Evolutionary conservation across 1,140 invertebrate species (phyloP), one percentile per base, ranked within the genome.

Genomic region (Paramacrobiotus metropolitanus): DNA sequence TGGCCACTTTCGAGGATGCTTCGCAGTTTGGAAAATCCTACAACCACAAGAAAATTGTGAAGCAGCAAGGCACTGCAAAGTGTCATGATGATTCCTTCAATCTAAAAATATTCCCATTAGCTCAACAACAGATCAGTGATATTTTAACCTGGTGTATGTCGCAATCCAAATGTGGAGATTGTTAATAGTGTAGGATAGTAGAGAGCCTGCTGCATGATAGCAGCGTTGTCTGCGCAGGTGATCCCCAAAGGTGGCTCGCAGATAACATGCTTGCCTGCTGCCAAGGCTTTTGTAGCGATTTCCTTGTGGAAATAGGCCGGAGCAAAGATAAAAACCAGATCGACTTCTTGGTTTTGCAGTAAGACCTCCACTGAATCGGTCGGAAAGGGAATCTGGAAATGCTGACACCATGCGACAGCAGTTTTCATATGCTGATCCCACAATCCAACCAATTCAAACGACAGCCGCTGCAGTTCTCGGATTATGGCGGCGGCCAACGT

Each of bases 211-310:
- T 55, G 15, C 48, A 55, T 55, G 48, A 55, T 55, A 4, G 48
- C 48, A 9, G 48, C 48, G 24, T 55, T 55, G 48, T 55, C 48
- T 24, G 48, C 28, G 28, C 48, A 15, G 15, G 48, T 55, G 4
- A 55, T 15, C 28, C 48, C 48, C 15, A 55, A 24, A 20, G 48
- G 48, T 20, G 48, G 48, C 24, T 55, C 48, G 48, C 48, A 55
- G 15, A 55, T 55, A 24, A 55, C 48, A 55, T 55, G 48, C 24
- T 55, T 55, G 15, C 48, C 48, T 24, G 48, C 48, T 9, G 48
- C 48, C 48, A 55, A 24, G 15, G 48, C 48, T 28, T 55, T 55
- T 4, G 48, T 55, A 9, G 48, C 28, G 15, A 55, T 55, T 0
- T 55, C 48, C 24, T 24, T 15, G 24, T 55, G 48, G 28, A 55